A percentile compares a stretch with the other conserved stretches of the same genome.
phyloP scores from a whole-genome alignment of 1,140 invertebrate species.

The Thaumetopoea pityocampa region DNA sequence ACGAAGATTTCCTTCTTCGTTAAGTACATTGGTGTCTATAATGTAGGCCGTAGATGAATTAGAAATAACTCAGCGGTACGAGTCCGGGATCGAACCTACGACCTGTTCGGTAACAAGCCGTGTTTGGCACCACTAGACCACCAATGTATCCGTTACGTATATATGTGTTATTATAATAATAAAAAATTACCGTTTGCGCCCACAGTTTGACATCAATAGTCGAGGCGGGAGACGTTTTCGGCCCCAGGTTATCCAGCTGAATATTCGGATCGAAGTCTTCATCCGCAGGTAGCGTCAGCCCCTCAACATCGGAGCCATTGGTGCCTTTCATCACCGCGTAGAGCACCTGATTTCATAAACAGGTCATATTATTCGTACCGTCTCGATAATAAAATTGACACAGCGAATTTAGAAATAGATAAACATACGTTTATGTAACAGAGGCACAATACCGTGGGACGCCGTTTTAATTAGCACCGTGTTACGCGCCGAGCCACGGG shows the following conservation, averaged over 20 bases:
- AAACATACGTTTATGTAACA: conserved; percentile 24
- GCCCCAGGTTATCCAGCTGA: conserved; percentile 65
- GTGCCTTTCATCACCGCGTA: conserved; percentile 70
- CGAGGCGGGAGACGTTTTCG: conserved; percentile 60
- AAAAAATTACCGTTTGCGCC: conserved; percentile 64
- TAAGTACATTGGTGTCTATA: too few relatives aligned
- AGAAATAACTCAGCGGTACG: too few relatives aligned
- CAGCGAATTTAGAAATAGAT: conserved; percentile 14
- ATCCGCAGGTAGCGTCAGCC: conserved; percentile 53
- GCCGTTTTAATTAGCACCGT: conserved; percentile 58
- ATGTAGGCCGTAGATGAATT: too few relatives aligned
- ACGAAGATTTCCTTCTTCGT: too few relatives aligned
- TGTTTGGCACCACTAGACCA: too few relatives aligned
- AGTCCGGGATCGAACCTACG: too few relatives aligned
- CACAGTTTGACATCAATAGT: conserved; percentile 72
- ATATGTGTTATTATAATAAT: not conserved
- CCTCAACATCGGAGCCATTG: conserved; percentile 58
- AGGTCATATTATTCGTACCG: conserved; percentile 1
- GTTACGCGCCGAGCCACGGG: conserved; percentile 32
- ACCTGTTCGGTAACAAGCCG: too few relatives aligned
- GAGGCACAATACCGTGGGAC: conserved; percentile 30
- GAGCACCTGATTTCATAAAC: conserved; percentile 46
- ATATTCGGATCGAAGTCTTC: conserved; percentile 73
- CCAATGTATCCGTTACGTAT: too few relatives aligned
- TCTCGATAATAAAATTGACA: conserved; percentile 10